These are phyloP conservation scores for Forpus xanthops DNA, from an alignment of 2,797 vertebrate species.

Conservation along the genomic window DNA sequence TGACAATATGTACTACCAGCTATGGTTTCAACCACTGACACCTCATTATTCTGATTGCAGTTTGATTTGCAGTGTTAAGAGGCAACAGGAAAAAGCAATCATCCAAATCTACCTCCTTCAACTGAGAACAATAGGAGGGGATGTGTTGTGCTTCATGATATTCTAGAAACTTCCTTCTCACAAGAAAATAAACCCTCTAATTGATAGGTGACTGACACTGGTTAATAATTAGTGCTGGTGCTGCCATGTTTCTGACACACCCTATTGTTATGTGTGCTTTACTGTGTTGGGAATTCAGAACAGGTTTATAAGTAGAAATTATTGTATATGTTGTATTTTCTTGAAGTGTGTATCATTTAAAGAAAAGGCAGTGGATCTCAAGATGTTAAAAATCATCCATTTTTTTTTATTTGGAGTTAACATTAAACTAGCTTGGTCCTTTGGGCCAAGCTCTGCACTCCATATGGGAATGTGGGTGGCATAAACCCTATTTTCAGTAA, in stretches of 20 bases:
- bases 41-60: constrained; percentile 79
- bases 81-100: constrained; percentile 50
- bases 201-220: constrained; percentile 3
- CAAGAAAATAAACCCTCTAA: background rate
- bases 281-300: background rate
- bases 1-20: constrained; percentile 65
- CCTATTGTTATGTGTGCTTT: background rate
- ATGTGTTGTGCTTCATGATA: background rate
- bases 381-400: background rate
- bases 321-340: background rate
- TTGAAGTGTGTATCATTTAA: background rate
- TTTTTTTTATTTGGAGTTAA: background rate
- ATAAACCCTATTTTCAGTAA: fast-evolving
- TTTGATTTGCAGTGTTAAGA: constrained; percentile 73
- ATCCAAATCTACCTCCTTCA: constrained; percentile 45
- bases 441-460: background rate
- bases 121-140: constrained; percentile 29
- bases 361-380: background rate
- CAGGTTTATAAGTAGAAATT: background rate
- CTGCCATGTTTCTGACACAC: background rate
- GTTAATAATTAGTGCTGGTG: background rate
- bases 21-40: constrained; percentile 67
- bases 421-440: background rate
- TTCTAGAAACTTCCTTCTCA: constrained; percentile 51
- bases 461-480: fast-evolving